These are phyloP conservation scores for Bombus soroeensis DNA, from an alignment of 1,140 invertebrate genomes.

Conservation along the genomic window DNA sequence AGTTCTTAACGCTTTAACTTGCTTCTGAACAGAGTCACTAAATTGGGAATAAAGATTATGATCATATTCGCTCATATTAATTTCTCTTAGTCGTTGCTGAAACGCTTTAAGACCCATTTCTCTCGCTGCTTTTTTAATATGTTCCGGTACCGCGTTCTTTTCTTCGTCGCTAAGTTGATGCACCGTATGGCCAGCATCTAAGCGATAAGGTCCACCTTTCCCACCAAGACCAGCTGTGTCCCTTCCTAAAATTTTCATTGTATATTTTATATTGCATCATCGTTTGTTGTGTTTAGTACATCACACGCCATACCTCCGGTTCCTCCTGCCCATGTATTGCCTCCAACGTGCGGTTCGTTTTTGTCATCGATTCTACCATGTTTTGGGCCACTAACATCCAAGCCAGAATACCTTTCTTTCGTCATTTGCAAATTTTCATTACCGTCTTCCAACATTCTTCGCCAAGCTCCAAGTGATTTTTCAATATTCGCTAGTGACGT, in stretches of 20 bases:
- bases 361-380: slow-evolving; percentile 96
- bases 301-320: slow-evolving; percentile 87
- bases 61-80: slow-evolving; percentile 97
- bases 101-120: slow-evolving; percentile 97
- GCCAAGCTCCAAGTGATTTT: slow-evolving; percentile 78
- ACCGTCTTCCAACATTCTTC: slow-evolving; percentile 76
- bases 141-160: slow-evolving; percentile 95
- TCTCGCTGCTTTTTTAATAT: slow-evolving; percentile 93
- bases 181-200: slow-evolving; percentile 96
- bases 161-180: slow-evolving; percentile 93
- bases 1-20: slow-evolving; percentile 87
- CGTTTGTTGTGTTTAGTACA: neutral
- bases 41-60: slow-evolving; percentile 94
- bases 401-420: slow-evolving; percentile 87
- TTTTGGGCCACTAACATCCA: slow-evolving; percentile 91
- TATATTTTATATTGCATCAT: neutral
- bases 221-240: slow-evolving; percentile 97
- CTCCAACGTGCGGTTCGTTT: slow-evolving; percentile 96
- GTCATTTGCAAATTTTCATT: slow-evolving; percentile 88
- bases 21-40: slow-evolving; percentile 89
- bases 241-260: slow-evolving; percentile 78
- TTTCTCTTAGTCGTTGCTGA: slow-evolving; percentile 94
- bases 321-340: slow-evolving; percentile 98
- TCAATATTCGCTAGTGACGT: slow-evolving; percentile 81
- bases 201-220: slow-evolving; percentile 94